Percentiles rank a stretch among this genome's conserved stretches.
These are phyloP conservation scores for Coelinius sp. DNA, from an alignment of 2,888 invertebrate genomes.

Conservation along the genomic window DNA sequence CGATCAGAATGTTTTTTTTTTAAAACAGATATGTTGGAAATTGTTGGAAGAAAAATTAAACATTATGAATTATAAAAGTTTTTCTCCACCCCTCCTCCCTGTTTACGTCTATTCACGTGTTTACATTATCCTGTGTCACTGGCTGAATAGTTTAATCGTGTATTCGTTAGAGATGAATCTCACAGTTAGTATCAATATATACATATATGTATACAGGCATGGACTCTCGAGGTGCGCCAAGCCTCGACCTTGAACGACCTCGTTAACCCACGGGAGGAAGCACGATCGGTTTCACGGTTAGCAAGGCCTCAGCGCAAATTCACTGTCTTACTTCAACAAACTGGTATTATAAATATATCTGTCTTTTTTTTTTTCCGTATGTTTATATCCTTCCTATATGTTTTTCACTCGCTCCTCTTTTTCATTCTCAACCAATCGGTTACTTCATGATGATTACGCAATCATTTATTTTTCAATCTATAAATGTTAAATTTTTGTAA, in stretches of 20 bases:
- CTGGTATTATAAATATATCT: constrained; percentile 10
- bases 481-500: background rate
- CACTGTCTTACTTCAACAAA: constrained; percentile 35
- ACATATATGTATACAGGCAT: constrained; percentile 28
- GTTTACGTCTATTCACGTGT: background rate
- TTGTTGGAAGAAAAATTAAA: background rate
- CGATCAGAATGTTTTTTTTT: constrained; percentile 12
- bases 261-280: constrained; percentile 52
- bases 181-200: constrained; percentile 45
- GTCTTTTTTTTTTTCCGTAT: constrained; percentile 21
- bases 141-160: background rate
- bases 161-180: background rate
- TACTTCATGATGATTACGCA: constrained; percentile 40
- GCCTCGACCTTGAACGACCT: constrained; percentile 52
- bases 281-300: constrained; percentile 51
- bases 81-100: no score
- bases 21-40: background rate
- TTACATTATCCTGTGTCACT: background rate
- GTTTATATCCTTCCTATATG: constrained; percentile 35
- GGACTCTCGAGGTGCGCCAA: constrained; percentile 41
- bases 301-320: constrained; percentile 44
- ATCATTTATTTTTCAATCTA: constrained; percentile 22
- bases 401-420: constrained; percentile 33
- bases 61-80: no score
- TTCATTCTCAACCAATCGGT: constrained; percentile 36